Percentiles rank a stretch among this genome's conserved stretches.
Conservation (phyloP, 2,888 invertebrate species). For the Lasioglossum leucozonium region DNA sequence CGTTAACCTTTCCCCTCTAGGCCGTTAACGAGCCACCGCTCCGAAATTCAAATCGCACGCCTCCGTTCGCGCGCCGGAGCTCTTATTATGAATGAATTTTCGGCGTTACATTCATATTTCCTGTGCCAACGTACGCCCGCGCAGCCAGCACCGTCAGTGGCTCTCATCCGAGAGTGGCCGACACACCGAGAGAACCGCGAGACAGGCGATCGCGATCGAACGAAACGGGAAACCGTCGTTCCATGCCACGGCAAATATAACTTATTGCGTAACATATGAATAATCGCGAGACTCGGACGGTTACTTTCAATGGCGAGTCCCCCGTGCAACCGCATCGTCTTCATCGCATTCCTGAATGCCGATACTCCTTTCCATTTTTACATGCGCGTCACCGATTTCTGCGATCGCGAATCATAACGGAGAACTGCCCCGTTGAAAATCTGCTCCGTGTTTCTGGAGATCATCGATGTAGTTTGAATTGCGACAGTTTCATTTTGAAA, state of each 20-base stretch:
- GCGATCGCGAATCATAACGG: neutral
- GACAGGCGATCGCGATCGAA: neutral
- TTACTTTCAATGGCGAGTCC: constrained; percentile 48
- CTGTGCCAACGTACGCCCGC: constrained; percentile 67
- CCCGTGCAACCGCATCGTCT: constrained; percentile 37
- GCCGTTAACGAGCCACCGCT: constrained; percentile 9
- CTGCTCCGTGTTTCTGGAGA: neutral
- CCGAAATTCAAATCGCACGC: constrained; percentile 46
- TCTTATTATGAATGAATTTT: constrained; percentile 79
- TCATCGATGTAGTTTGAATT: too few species aligned
- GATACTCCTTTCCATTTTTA: constrained; percentile 54
- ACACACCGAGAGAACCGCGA: neutral
- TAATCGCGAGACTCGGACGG: constrained; percentile 50
- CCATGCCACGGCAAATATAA: constrained; percentile 32
- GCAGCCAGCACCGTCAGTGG: constrained; percentile 64
- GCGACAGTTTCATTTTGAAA: too few species aligned
- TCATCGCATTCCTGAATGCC: constrained; percentile 63
- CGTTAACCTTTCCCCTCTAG: constrained; percentile 17
- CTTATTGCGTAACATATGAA: constrained; percentile 52
- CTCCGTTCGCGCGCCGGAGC: constrained; percentile 20
- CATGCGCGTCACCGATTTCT: constrained; percentile 7
- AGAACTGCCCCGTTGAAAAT: neutral
- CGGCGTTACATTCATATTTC: constrained; percentile 78
- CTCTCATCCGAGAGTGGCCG: constrained; percentile 57
- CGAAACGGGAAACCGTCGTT: constrained; percentile 24